Evolutionary conservation across 2,797 vertebrate species (phyloP).

Genomic region (Sebastes cheni): DNA sequence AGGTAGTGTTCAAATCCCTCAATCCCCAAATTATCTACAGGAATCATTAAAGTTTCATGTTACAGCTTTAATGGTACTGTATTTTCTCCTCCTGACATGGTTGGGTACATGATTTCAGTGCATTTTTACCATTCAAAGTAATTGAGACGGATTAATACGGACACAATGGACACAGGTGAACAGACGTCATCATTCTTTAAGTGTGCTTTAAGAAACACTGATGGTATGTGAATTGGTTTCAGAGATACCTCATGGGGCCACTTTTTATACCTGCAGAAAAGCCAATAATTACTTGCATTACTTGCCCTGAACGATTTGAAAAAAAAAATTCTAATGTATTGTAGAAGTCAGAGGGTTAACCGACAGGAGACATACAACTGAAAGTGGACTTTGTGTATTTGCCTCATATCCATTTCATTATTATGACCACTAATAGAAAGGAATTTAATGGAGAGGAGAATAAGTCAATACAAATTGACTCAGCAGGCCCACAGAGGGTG

Average conservation of each 20-base stretch:
- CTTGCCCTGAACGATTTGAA: neutral
- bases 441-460: conserved; percentile 54
- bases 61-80: neutral
- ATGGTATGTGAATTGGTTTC: neutral
- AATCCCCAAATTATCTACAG: neutral
- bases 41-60: neutral
- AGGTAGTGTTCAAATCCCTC: neutral
- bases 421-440: conserved; percentile 66
- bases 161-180: neutral
- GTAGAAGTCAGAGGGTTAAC: neutral
- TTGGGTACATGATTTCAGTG: neutral
- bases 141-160: neutral
- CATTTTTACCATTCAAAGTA: neutral
- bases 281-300: neutral
- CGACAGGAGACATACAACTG: neutral
- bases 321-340: neutral
- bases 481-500: conserved; percentile 11
- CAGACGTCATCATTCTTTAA: neutral
- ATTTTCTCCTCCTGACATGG: neutral
- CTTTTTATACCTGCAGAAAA: neutral
- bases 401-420: conserved; percentile 69
- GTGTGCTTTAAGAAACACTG: neutral
- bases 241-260: neutral
- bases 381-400: conserved; percentile 12
- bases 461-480: conserved; percentile 69